Evolutionary conservation across 1,140 invertebrate species (phyloP), one percentile per base, ranked within the genome.

Genomic region (Sycophila sp.): DNA sequence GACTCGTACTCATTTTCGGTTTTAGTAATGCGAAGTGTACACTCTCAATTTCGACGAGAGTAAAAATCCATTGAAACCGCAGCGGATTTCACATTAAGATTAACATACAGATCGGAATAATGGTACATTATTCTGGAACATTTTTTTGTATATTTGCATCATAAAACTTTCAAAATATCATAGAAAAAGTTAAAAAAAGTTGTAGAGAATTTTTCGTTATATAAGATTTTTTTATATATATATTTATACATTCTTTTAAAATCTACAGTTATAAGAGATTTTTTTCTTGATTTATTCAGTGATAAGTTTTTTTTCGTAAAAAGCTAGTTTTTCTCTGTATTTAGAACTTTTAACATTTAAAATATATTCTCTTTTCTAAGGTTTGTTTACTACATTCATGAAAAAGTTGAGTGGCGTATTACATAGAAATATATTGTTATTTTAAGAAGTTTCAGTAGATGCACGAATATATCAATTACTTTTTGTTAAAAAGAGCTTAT

Each of bases 111-210:
- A 30, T 13, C 28, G 22, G 6, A 42, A 22, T 6, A 19, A n/a
- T 36, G 28, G 8, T 58, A 63, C 11, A 28, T 22, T 19, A 13
- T 22, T 42, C 26, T 32, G 13, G 17, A 49, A 32, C 42, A 55
- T 64, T 38, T 55, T n/a, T 40, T 38, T 59, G 38, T 19, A 59
- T 51, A 63, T 55, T 32, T 65, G 30, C 32, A 53, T 56, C 47
- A 59, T 67, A 66, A 72, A 67, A 42, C 13, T 68, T 53, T 72
- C 58, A 63, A 51, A 67, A 55, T 68, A 68, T 63, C 30, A 51
- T 49, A 64, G 45, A 64, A 64, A 64, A 51, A 36, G 17, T 51
- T 51, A 36, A 64, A 51, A 51, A 64, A 32, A 64, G 49, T 34
- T 36, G 11, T 64, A 64, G 28, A 51, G 19, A 36, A 51, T 51